Base-by-base conservation (phyloP, 1,140 invertebrate genomes). In the Drosophila chauvacae region DNA sequence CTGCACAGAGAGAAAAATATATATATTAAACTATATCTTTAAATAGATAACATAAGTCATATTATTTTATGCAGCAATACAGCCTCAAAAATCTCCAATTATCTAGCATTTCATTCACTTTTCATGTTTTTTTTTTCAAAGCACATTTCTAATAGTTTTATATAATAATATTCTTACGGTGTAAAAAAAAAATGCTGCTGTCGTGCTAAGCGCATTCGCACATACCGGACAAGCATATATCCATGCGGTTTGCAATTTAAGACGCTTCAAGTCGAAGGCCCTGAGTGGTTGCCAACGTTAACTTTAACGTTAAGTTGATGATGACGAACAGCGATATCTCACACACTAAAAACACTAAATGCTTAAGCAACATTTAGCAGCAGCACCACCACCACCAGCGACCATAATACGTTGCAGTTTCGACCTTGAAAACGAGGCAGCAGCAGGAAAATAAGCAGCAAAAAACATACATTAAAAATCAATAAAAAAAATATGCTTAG, bases 161-260 rank as follows among this genome's bases (percentile, higher is more conserved):
- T 16, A 28, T 16, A 28, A 16, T 18, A 10, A 14, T 60, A 13
- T 30, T 44, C 23, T 64, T 26, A 14, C 11, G 33, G 69, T 72
- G 69, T 48, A 66, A n/a, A 23, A 28, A 63, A 14, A 20, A 64
- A 66, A 48, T 68, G 60, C 41, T 64, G 26, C 26, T 64, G 44
- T 23, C 44, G 58, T 30, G 44, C 58, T 23, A 53, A 35, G 51
- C 51, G 18, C 51, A 53, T 53, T 66, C 37, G 23, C 57, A 65
- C 37, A 42, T 60, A 61, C 28, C 42, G 33, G 42, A 66, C 44
- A 56, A 50, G 16, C 55, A 44, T 69, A 48, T 59, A 37, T 72
- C 66, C 80, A 83, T 87, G 83, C 82, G 83, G 83, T 88, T 87
- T 87, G 83, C 80, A 87, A 87, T 87, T 87, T 87, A 87, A 87